These are phyloP conservation scores for Dascillus cervinus DNA, from an alignment of 2,888 invertebrate species.

Conservation along the genomic window DNA sequence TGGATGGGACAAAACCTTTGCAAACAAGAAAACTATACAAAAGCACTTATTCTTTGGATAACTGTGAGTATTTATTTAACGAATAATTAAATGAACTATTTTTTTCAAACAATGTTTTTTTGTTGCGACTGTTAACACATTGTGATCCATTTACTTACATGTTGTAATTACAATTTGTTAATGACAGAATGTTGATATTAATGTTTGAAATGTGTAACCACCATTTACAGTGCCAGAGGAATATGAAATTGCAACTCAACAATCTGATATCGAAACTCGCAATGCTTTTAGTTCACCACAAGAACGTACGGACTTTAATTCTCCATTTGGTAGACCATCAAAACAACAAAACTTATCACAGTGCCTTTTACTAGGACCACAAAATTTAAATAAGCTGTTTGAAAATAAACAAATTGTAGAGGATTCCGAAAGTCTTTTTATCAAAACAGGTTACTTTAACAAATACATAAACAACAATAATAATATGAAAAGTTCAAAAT, in stretches of 20 bases:
- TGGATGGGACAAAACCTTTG: constrained; percentile 44
- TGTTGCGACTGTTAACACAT: no score
- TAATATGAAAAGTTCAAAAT: constrained; percentile 9
- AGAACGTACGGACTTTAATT: constrained; percentile 36
- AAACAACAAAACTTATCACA: constrained; percentile 35
- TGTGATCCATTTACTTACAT: background rate
- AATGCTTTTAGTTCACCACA: constrained; percentile 42
- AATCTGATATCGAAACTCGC: constrained; percentile 22
- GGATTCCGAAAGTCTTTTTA: constrained; percentile 38
- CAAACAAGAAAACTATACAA: constrained; percentile 42
- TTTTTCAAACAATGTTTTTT: constrained; percentile 1
- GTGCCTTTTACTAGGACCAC: constrained; percentile 38
- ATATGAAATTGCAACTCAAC: constrained; percentile 29
- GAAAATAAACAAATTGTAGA: constrained; percentile 40
- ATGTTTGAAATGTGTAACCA: no score
- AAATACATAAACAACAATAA: constrained; percentile 12
- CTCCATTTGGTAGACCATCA: constrained; percentile 33
- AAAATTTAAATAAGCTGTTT: constrained; percentile 41
- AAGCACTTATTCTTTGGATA: constrained; percentile 38
- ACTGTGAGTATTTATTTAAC: constrained; percentile 29
- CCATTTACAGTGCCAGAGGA: constrained; percentile 44
- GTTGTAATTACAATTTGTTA: constrained; percentile 1
- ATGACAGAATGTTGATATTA: constrained; percentile 1
- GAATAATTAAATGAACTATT: constrained; percentile 1
- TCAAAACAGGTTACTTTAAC: constrained; percentile 36